Evolutionary conservation across 2,113 vertebrate species (phyloP), one percentile per base, ranked within the genome.

Genomic region (Epinephelus fuscoguttatus): DNA sequence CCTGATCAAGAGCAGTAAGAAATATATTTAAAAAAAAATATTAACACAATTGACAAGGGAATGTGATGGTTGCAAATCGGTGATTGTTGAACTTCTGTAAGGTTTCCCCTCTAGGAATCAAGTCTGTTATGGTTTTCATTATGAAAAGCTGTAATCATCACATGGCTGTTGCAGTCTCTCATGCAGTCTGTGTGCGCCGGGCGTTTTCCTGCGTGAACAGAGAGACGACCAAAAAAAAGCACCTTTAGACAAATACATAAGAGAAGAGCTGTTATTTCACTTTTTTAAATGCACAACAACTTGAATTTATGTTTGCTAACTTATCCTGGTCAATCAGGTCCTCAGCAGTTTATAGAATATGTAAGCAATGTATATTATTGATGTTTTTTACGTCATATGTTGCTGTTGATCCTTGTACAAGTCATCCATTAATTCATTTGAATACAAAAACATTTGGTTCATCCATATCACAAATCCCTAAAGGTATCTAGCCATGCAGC

Each of bases 81-180:
- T 83, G 83, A 90, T 78, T 83, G 83, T 70, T 82, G 68, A 80
- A 81, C 53, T 62, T 84, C 37, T 77, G 80, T 78, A 59, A 84
- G 52, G 56, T 78, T 75, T 77, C 37, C 47, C 82, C 77, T 84
- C 37, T 57, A 83, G 75, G 84, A 88, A 89, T 90, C 66, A 67
- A 82, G 85, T 90, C 89, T 78, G 77, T 84, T 76, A 64, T 77
- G 84, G 88, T 94, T 94, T 94, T 92, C 91, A 93, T 90, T 93
- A 90, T 93, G 90, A 94, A 93, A 93, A 91, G 90, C 91, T 85
- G 75, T 83, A 85, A 84, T 93, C 74, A 49, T 89, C 84, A 79
- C 87, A 84, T 88, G 91, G 88, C 88, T 88, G 83, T 82, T 82
- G 89, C 82, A 88, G 86, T 91, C 91, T 72, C 85, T 92, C 86